A percentile compares a stretch with the other conserved stretches of the same genome.
These are phyloP conservation scores for Geococcyx californianus DNA, from an alignment of 2,113 vertebrate species.

Conservation along the genomic window DNA sequence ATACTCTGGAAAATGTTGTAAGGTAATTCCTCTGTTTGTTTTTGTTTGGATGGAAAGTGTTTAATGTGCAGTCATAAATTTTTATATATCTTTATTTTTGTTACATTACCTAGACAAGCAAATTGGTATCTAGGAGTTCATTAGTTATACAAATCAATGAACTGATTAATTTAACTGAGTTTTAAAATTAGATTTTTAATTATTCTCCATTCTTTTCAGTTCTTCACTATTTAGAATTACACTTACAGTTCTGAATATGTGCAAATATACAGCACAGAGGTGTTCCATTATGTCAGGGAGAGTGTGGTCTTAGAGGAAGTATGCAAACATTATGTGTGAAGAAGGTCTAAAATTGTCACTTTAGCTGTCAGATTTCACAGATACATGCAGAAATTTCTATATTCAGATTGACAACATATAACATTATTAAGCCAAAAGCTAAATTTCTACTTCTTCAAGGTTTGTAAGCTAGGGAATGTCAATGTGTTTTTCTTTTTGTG, in stretches of 20 bases:
- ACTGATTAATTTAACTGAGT: not conserved
- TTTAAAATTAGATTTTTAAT: not conserved
- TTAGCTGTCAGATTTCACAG: not conserved
- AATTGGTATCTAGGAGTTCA: not conserved
- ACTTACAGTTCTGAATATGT: not conserved
- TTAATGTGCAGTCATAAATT: not conserved
- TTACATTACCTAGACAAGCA: not conserved
- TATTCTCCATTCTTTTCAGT: not conserved
- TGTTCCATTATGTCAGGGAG: not conserved
- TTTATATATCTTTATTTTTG: not conserved
- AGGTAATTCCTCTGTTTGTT: not conserved
- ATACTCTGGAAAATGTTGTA: not conserved
- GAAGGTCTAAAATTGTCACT: not conserved
- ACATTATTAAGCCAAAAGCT: not conserved
- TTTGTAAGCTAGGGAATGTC: not conserved
- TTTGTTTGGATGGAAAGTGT: not conserved
- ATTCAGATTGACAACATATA: not conserved
- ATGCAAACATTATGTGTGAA: not conserved
- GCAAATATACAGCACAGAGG: not conserved
- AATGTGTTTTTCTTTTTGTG: not conserved
- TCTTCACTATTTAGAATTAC: not conserved
- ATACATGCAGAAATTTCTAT: not conserved
- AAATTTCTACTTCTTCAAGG: not conserved
- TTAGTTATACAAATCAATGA: not conserved
- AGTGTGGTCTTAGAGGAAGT: not conserved